Evolutionary conservation across 2,888 invertebrate genomes (phyloP).

Genomic region (Agriopis leucophaearia): DNA sequence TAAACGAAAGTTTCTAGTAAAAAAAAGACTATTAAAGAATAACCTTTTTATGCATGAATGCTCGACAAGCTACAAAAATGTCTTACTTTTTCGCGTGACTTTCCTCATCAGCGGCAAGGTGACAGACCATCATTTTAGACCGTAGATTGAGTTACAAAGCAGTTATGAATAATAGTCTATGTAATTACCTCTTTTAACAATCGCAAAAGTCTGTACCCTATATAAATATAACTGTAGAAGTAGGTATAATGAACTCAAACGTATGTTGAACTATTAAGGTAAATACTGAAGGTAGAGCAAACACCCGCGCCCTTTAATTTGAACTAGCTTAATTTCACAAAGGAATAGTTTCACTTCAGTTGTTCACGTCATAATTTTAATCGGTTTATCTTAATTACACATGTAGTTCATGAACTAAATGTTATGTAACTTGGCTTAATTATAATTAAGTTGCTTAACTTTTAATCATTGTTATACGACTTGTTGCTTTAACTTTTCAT

Average conservation of each 20-base stretch:
- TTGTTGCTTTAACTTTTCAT: slow-evolving; percentile 10
- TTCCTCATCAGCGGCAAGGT: too few relatives aligned
- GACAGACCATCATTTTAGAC: too few relatives aligned
- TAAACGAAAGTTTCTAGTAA: too few relatives aligned
- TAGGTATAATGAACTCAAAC: slow-evolving; percentile 13
- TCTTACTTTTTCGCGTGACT: too few relatives aligned
- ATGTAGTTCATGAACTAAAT: slow-evolving; percentile 37
- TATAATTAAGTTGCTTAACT: slow-evolving; percentile 28
- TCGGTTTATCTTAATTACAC: slow-evolving; percentile 45
- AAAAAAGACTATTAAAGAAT: too few relatives aligned
- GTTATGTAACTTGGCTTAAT: slow-evolving; percentile 18
- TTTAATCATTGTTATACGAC: slow-evolving; percentile 21
- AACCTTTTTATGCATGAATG: too few relatives aligned
- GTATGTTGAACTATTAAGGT: slow-evolving; percentile 34
- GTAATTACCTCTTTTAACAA: not conserved
- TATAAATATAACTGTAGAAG: slow-evolving; percentile 5
- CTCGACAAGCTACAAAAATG: too few relatives aligned
- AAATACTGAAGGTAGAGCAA: slow-evolving; percentile 33
- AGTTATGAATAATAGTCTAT: not conserved
- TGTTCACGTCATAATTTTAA: slow-evolving; percentile 44
- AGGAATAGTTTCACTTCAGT: slow-evolving; percentile 43
- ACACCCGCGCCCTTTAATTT: slow-evolving; percentile 41
- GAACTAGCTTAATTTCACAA: slow-evolving; percentile 40
- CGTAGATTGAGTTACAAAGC: too few relatives aligned
- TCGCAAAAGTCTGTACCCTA: not conserved